Base-by-base conservation (phyloP, 1,140 invertebrate species). In the Cotesia glomerata region DNA sequence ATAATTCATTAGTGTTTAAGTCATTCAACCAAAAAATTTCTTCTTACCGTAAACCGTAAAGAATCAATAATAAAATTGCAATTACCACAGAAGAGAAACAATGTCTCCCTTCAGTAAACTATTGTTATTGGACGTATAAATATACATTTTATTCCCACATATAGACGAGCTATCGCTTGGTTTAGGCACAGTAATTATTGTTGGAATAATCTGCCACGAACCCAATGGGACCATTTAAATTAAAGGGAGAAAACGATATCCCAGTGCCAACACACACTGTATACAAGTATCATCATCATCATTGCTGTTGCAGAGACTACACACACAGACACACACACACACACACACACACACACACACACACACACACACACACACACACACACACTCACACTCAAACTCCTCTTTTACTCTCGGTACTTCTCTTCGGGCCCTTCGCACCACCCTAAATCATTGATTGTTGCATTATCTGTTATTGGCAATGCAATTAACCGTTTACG, bases 401-500 rank as follows among this genome's bases (percentile, higher is more conserved):
- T 9, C 39, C 52, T 54, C 68, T 64, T 14, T 64, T n/a, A 45
- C 11, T 39, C 52, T 7, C 45, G n/a, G 14, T 39, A 59, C 68
- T 67, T n/a, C 39, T 67, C 59, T 56, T 65, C 72, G 54, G 61
- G 11, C 26, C 67, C 54, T 61, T 49, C 34, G 14, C 39, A 4
- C 64, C 69, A 14, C 66, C 66, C 81, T 86, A 87, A 87, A 85
- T 87, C 85, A 87, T 86, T 83, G 82, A 87, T 86, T 84, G 82
- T 83, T 81, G 83, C 82, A 87, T 87, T 87, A 87, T 87, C 85
- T 87, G 85, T 85, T 87, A 87, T 87, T 87, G 85, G 85, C 84
- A 85, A 85, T 85, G 81, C 84, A 84, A 87, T 86, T 86, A 86
- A 84, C 79, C 84, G 83, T 82, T 86, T 85, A 84, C 82, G 79